Evolutionary conservation across 2,888 invertebrate genomes (phyloP), one percentile per base, ranked within the genome.

Genomic region (Agapostemon virescens): DNA sequence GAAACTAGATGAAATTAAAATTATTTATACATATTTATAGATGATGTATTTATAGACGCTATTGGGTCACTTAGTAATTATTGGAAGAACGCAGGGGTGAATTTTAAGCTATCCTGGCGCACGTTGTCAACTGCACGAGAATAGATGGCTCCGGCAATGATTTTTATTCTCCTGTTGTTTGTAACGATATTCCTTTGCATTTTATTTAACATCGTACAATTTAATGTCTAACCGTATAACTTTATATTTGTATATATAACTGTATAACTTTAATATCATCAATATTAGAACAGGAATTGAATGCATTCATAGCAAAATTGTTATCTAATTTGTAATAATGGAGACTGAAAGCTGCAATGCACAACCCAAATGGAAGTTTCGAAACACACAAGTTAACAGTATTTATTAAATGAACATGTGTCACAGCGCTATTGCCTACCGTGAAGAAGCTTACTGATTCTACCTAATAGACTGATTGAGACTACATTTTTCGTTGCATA

Each of bases 401-500:
- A n/a, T n/a, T n/a, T n/a, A n/a, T n/a, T n/a, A n/a, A n/a, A n/a
- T n/a, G n/a, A n/a, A n/a, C n/a, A n/a, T n/a, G n/a, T n/a, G 66
- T 76, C 68, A 49, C 83, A 70, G 68, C 74, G 77, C 63, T 68
- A 74, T 77, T 55, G 72, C 58, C 72, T 79, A 87, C 36, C 33
- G 74, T 66, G 33, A 85, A 81, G 71, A 70, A 81, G 74, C 67
- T 75, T 84, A 82, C 49, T 73, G 33, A 71, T 68, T 42, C 74
- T 72, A 84, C 40, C 81, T 84, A 87, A 82, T 78, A 63, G 69
- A 66, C 80, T 77, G 84, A 77, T 83, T 85, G 82, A 87, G 86
- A 88, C 84, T 89, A 88, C 81, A 84, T 83, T 84, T 86, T 91
- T 92, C 91, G 91, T 92, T 92, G 92, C 92, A 87, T 87, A 89